Conservation (phyloP, 2,888 invertebrate species). For the Auanema sp. region DNA sequence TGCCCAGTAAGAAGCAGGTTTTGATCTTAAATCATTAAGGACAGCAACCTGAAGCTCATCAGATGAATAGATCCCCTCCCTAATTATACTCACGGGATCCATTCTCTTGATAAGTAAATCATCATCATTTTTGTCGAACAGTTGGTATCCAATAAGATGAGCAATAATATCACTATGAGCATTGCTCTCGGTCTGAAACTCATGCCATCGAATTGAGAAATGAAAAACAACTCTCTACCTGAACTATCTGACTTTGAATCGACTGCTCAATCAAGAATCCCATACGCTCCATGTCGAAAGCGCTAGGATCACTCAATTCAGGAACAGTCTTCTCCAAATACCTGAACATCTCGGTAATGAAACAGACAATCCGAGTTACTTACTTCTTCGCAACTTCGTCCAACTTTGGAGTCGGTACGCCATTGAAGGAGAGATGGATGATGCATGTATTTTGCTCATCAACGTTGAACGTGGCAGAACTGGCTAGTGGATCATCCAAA, state of each 20-base stretch:
- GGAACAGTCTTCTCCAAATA: constrained; percentile 46
- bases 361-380: not conserved
- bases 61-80: not conserved
- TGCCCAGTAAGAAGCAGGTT: constrained; percentile 76
- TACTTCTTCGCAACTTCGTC: constrained; percentile 43
- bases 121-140: constrained; percentile 74
- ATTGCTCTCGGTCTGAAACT: constrained; percentile 69
- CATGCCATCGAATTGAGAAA: constrained; percentile 7
- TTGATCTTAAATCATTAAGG: constrained; percentile 69
- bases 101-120: constrained; percentile 40
- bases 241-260: constrained; percentile 39
- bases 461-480: constrained; percentile 31
- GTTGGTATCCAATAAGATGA: constrained; percentile 79
- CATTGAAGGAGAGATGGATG: constrained; percentile 47
- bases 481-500: constrained; percentile 52
- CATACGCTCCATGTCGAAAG: constrained; percentile 78
- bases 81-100: constrained; percentile 29
- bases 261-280: constrained; percentile 72
- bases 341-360: constrained; percentile 14
- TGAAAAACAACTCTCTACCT: constrained; percentile 9
- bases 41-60: constrained; percentile 22
- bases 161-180: constrained; percentile 80
- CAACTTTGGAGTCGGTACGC: constrained; percentile 53
- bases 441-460: constrained; percentile 34
- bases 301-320: constrained; percentile 65